Conservation (phyloP, 2,113 vertebrate genomes). For the Junco hyemalis region DNA sequence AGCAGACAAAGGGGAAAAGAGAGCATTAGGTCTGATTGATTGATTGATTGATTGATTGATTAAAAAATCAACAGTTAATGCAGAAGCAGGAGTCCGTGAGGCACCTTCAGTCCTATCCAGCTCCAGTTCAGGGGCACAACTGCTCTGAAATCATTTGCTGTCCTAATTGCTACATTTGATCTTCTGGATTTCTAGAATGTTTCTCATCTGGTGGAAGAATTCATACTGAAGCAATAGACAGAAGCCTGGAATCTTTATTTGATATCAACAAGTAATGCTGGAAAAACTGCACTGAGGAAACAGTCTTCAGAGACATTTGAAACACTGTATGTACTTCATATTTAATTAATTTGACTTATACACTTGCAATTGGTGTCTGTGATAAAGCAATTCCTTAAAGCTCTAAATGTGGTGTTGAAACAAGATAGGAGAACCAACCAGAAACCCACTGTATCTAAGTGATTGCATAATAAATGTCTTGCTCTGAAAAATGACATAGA, state of each 20-base stretch:
- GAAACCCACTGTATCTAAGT: not conserved
- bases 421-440: not conserved
- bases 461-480: not conserved
- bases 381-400: not conserved
- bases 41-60: not conserved
- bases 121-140: not conserved
- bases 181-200: not conserved
- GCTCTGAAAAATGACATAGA: not conserved
- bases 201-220: not conserved
- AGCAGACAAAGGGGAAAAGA: not conserved
- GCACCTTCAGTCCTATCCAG: not conserved
- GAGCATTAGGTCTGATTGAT: not conserved
- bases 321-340: not conserved
- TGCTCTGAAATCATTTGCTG: not conserved
- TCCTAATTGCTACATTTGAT: not conserved
- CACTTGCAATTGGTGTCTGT: not conserved
- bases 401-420: not conserved
- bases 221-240: not conserved
- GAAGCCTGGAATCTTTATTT: not conserved
- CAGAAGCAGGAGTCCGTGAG: not conserved
- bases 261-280: not conserved
- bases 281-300: not conserved
- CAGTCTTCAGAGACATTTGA: not conserved
- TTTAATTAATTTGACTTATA: not conserved
- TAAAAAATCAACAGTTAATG: not conserved